Percentiles rank a stretch among this genome's conserved stretches.
These are phyloP conservation scores for Anoplolepis gracilipes DNA, from an alignment of 1,140 invertebrate species.

Conservation along the genomic window DNA sequence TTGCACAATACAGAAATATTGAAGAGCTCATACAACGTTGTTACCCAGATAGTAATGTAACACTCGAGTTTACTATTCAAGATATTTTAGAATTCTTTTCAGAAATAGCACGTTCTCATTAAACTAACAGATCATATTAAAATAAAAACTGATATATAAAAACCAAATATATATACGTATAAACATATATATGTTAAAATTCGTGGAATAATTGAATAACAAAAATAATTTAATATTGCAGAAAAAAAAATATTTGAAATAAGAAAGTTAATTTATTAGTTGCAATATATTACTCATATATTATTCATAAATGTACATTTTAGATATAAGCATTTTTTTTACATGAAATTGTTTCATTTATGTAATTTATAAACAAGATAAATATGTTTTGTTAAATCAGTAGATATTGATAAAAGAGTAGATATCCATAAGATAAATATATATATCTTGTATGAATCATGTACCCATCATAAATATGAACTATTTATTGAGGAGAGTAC, in stretches of 20 bases:
- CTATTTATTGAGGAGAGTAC: constrained; percentile 46
- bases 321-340: constrained; percentile 1
- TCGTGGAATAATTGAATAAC: constrained; percentile 19
- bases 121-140: constrained; percentile 35
- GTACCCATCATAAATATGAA: constrained; percentile 17
- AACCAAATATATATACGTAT: background rate
- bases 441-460: too few relatives aligned
- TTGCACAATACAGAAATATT: constrained; percentile 97
- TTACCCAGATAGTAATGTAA: constrained; percentile 98
- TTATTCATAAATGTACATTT: background rate
- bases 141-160: background rate
- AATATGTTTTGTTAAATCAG: background rate
- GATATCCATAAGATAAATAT: background rate
- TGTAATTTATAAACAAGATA: background rate
- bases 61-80: constrained; percentile 97
- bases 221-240: constrained; percentile 40
- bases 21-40: constrained; percentile 97
- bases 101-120: constrained; percentile 98
- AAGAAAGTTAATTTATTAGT: constrained; percentile 7
- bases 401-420: background rate
- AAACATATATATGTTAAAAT: background rate
- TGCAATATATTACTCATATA: constrained; percentile 11
- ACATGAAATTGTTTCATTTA: background rate
- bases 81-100: constrained; percentile 99
- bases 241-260: background rate